Conservation (phyloP, 2,797 vertebrate species). For the Enoplosus armatus region DNA sequence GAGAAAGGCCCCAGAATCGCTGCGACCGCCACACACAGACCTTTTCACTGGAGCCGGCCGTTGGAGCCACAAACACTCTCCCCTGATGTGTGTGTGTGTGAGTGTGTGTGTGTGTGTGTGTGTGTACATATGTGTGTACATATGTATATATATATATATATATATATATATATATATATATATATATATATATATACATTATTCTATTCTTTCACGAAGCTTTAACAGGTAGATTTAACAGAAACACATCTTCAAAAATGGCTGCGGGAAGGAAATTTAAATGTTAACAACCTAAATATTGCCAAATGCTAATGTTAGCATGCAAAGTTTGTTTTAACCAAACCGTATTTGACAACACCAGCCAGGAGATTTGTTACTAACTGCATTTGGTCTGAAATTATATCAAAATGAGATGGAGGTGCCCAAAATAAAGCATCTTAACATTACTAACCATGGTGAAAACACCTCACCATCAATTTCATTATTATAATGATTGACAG, state of each 20-base stretch:
- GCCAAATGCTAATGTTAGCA: not conserved
- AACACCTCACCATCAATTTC: not conserved
- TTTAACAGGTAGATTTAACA: not conserved
- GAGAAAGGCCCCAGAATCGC: slow-evolving; percentile 74
- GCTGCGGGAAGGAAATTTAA: not conserved
- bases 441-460: not conserved
- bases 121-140: slow-evolving; percentile 22
- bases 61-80: slow-evolving; percentile 61
- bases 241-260: not conserved
- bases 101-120: slow-evolving; percentile 44
- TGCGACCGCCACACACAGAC: slow-evolving; percentile 75
- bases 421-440: not conserved
- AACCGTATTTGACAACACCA: not conserved
- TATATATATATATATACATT: too few species aligned
- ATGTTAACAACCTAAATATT: not conserved
- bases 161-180: too few species aligned
- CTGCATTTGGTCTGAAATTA: not conserved
- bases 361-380: not conserved
- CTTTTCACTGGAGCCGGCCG: slow-evolving; percentile 63
- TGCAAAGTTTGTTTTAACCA: not conserved
- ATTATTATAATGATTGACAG: not conserved
- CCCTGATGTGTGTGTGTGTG: slow-evolving; percentile 36
- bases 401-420: not conserved
- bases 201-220: not conserved
- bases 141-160: too few species aligned